phyloP scores from a whole-genome alignment of 2,113 vertebrate species.

The Archilochus colubris region DNA sequence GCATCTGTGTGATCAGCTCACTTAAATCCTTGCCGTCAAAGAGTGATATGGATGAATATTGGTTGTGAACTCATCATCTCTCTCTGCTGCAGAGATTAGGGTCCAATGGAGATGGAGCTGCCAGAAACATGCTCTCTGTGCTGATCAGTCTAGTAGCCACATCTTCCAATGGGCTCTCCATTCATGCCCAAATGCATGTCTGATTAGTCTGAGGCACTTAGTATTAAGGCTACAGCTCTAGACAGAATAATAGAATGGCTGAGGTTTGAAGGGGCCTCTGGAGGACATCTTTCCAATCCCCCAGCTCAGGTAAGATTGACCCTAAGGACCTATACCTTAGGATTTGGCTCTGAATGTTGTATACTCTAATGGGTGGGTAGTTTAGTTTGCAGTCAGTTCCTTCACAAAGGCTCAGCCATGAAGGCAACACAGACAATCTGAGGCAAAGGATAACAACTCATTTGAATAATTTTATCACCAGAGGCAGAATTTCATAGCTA shows the following conservation, averaged over 20 bases:
- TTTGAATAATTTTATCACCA: background rate
- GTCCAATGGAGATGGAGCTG: background rate
- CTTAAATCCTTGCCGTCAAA: background rate
- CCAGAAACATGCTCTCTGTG: background rate
- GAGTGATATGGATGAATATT: background rate
- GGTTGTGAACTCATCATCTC: background rate
- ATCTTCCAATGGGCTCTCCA: background rate
- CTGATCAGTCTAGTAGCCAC: background rate
- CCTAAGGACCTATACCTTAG: background rate
- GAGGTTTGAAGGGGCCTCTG: background rate
- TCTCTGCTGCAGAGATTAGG: background rate
- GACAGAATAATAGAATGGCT: background rate
- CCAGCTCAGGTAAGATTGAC: background rate
- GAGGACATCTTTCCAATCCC: background rate
- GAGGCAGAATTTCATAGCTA: background rate
- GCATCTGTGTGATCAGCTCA: background rate
- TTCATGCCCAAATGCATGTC: background rate
- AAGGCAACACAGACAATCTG: background rate
- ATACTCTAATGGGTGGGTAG: background rate
- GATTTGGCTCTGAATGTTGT: background rate
- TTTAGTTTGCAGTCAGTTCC: background rate
- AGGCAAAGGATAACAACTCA: background rate
- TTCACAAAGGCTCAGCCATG: background rate
- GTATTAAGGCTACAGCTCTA: background rate
- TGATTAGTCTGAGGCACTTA: background rate